These are phyloP conservation scores for Stomatorhinus ivindoensis DNA, from an alignment of 2,113 vertebrate species.

Conservation along the genomic window DNA sequence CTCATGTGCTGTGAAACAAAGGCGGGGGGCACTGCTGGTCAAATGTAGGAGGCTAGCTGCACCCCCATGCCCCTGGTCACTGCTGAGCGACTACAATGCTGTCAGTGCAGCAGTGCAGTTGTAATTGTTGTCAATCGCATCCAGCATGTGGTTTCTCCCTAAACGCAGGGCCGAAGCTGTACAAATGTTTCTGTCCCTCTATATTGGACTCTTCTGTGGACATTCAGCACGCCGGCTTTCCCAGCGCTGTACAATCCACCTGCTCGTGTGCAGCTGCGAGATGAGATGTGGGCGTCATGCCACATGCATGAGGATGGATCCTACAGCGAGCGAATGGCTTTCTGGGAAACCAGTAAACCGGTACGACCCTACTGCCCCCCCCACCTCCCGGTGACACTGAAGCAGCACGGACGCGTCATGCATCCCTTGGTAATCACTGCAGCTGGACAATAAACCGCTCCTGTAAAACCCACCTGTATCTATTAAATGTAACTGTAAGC, in stretches of 20 bases:
- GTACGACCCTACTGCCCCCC: neutral
- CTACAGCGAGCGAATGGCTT: neutral
- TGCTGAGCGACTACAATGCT: neutral
- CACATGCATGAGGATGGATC: neutral
- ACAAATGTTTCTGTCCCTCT: neutral
- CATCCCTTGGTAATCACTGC: neutral
- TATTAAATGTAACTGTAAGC: neutral
- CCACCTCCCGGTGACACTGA: neutral
- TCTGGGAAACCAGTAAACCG: neutral
- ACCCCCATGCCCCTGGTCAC: neutral
- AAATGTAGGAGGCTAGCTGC: neutral
- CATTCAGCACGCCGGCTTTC: neutral
- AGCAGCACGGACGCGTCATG: neutral
- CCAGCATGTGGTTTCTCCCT: neutral
- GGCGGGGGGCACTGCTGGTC: neutral
- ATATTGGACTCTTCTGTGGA: neutral
- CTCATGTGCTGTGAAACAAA: neutral
- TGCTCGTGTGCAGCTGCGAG: neutral
- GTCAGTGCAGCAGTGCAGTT: neutral
- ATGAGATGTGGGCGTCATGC: neutral
- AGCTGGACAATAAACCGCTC: neutral
- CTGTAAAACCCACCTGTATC: neutral
- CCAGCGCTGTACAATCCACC: neutral
- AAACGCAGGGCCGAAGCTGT: neutral
- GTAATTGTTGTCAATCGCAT: neutral